Percentiles rank a stretch among this genome's conserved stretches.
Evolutionary conservation across 1,140 invertebrate genomes (phyloP).

Genomic region (Lordiphosa stackelbergi): DNA sequence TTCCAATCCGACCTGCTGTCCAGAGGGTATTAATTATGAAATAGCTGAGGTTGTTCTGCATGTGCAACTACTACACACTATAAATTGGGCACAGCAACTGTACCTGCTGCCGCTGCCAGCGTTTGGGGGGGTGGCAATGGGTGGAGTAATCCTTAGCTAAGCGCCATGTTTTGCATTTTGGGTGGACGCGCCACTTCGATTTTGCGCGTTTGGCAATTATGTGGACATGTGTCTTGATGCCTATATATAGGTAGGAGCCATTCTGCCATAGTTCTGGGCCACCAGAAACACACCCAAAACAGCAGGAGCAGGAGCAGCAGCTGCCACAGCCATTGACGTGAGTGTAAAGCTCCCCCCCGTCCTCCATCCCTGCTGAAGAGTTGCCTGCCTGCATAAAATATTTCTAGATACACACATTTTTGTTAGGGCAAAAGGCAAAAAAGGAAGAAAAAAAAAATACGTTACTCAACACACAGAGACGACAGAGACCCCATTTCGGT

Average conservation of each 20-base stretch:
- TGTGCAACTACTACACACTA: slow-evolving; percentile 22
- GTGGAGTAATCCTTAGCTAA: slow-evolving; percentile 42
- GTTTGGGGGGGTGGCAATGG: not conserved
- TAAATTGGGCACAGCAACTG: slow-evolving; percentile 59
- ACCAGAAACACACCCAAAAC: too few species aligned
- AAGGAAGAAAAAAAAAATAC: slow-evolving; percentile 20
- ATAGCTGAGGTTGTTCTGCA: slow-evolving; percentile 24
- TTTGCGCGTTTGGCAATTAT: slow-evolving; percentile 74
- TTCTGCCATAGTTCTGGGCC: too few species aligned
- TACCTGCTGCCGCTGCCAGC: slow-evolving; percentile 42
- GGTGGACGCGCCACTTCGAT: slow-evolving; percentile 47
- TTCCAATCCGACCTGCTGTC: slow-evolving; percentile 7
- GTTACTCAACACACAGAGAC: not conserved
- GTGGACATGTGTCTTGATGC: slow-evolving; percentile 62
- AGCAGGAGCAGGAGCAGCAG: too few species aligned
- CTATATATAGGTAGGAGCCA: too few species aligned
- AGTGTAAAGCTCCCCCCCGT: too few species aligned
- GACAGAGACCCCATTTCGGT: slow-evolving; percentile 36
- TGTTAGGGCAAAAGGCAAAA: slow-evolving; percentile 43
- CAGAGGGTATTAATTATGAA: slow-evolving; percentile 18
- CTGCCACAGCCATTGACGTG: too few species aligned
- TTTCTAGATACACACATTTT: slow-evolving; percentile 69
- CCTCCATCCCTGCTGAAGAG: too few species aligned
- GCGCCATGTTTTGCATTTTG: slow-evolving; percentile 11
- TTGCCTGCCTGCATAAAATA: slow-evolving; percentile 57